A percentile compares a stretch with the other conserved stretches of the same genome.
These are phyloP conservation scores for Sanderia malayensis DNA, from an alignment of 30 jellyfish, hydroid and myxozoan species.

Conservation along the genomic window DNA sequence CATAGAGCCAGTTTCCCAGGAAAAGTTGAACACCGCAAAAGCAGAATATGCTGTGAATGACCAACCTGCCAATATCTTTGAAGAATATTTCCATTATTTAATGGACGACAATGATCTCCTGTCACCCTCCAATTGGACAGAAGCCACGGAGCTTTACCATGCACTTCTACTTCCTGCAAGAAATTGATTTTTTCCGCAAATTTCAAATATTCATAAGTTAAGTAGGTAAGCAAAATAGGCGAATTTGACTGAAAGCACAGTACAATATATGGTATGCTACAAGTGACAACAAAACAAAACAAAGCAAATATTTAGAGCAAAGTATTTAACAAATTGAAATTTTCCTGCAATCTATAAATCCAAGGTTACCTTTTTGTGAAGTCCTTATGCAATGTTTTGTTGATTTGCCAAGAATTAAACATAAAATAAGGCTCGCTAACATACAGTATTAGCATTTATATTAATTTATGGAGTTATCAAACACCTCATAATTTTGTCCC, in stretches of 20 bases:
- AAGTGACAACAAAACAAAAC: background rate
- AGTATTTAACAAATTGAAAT: background rate
- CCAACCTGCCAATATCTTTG: conserved; percentile 23
- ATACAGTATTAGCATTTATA: too few relatives aligned
- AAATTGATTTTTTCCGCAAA: conserved; percentile 8
- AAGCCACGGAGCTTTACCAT: conserved; percentile 13
- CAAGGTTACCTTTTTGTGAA: too few relatives aligned
- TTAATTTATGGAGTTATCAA: background rate
- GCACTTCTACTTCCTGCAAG: conserved; percentile 26
- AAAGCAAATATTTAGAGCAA: background rate
- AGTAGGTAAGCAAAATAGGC: background rate
- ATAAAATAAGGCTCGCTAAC: too few relatives aligned
- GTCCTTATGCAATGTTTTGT: too few relatives aligned
- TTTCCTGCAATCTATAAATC: too few relatives aligned
- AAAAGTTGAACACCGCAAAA: conserved; percentile 6
- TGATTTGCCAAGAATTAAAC: too few relatives aligned
- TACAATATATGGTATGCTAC: background rate
- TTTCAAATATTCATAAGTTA: background rate
- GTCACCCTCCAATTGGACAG: conserved; percentile 26
- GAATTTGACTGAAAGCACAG: background rate
- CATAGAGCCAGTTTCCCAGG: conserved; percentile 18
- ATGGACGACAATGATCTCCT: conserved; percentile 7
- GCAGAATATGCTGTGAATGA: background rate
- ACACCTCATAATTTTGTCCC: background rate
- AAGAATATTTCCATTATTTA: conserved; percentile 23